Base-by-base conservation (phyloP, 2,888 invertebrate species). In the Apamea epomidion region DNA sequence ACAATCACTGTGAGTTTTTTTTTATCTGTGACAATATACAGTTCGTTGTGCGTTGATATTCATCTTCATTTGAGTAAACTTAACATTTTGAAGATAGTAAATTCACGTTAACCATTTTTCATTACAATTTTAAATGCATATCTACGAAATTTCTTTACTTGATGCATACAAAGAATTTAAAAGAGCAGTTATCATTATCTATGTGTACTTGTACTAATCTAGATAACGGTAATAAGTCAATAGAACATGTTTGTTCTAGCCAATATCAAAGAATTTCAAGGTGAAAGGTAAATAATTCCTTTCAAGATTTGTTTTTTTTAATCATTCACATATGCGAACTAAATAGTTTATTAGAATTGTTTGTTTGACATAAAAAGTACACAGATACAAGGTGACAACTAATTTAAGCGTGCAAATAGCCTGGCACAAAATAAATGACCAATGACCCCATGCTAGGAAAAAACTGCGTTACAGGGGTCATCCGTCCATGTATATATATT, bases 191-290 rank as follows among this genome's bases (percentile, higher is more conserved):
- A 8, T 65, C n/a, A 78, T 83, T 89, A 87, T 91, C 84, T 81
- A 32, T 73, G 79, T 82, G 68, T 83, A 74, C 65, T 72, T 79
- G 79, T 82, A 71, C 80, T 84, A 82, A 89, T 90, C 72, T 84
- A 87, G 90, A 90, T 91, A 85, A 86, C 25, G 67, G 77, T 67
- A 42, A 68, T 37, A 37, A 69, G 82, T 77, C 75, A 88, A 87
- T 78, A 89, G 62, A 74, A 81, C 68, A 68, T 78, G 88, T 89
- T 85, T 83, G 79, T 79, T 65, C 32, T 70, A 80, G 71, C 37
- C 67, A 75, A 76, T 83, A 86, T 81, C 80, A 74, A 74, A 45
- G 74, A 81, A 80, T 78, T 62, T 76, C 82, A 84, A 91, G 82
- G 87, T 72, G 48, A 86, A 67, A 81, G 80, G 89, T 75, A 65